A percentile compares a stretch with the other conserved stretches of the same genome.
These are phyloP conservation scores for Uromys caudimaculatus DNA, from an alignment of 2,797 vertebrate genomes.

Conservation along the genomic window DNA sequence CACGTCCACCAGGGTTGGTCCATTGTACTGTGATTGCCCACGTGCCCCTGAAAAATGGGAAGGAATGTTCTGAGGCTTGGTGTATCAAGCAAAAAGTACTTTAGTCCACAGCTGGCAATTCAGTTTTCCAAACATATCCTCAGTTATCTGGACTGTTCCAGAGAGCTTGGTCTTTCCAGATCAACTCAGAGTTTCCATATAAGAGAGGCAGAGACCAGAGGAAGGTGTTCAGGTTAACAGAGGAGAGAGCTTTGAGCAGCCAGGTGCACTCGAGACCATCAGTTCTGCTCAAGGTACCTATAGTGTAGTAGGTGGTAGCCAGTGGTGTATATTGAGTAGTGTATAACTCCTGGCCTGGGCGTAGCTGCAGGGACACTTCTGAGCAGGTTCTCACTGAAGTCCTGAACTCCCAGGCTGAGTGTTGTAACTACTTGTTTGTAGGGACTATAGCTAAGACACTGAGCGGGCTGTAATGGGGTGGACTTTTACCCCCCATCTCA, in stretches of 20 bases:
- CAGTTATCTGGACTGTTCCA: not conserved
- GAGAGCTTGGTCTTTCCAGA: not conserved
- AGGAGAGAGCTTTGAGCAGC: not conserved
- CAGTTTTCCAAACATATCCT: not conserved
- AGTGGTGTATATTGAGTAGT: not conserved
- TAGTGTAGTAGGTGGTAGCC: rapidly evolving
- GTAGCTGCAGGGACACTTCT: not conserved
- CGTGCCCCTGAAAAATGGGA: not conserved
- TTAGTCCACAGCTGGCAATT: not conserved
- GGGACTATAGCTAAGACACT: not conserved
- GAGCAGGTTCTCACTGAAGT: not conserved
- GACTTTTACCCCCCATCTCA: not conserved
- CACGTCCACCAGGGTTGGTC: rapidly evolving
- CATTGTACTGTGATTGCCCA: not conserved
- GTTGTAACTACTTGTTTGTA: not conserved
- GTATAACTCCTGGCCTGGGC: not conserved
- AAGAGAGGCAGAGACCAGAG: not conserved
- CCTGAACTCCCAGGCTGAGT: not conserved
- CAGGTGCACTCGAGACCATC: not conserved
- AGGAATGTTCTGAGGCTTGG: not conserved
- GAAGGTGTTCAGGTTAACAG: not conserved
- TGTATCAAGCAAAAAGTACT: not conserved
- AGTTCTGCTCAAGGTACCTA: rapidly evolving
- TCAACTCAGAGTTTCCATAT: not conserved
- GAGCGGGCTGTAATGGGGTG: too few relatives aligned